Conservation (phyloP, 2,888 invertebrate genomes). For the Caenorhabditis doughertyi region DNA sequence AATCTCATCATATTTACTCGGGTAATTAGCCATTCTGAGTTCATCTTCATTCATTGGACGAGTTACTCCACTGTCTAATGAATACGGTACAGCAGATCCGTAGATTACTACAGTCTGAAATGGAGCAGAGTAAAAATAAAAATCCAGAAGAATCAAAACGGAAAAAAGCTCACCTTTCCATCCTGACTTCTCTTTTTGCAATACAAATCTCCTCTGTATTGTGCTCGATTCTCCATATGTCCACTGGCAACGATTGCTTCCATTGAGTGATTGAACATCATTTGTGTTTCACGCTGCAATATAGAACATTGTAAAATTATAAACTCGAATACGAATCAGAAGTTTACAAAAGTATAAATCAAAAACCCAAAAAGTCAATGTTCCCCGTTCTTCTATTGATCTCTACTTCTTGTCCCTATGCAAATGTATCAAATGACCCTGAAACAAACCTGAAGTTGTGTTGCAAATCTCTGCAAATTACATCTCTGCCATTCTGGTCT, state of each 20-base stretch:
- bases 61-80: constrained; percentile 25
- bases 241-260: constrained; percentile 59
- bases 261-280: constrained; percentile 57
- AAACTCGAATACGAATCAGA: not conserved
- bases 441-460: constrained; percentile 49
- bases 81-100: constrained; percentile 50
- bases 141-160: not conserved
- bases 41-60: constrained; percentile 58
- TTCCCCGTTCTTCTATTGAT: not conserved
- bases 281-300: constrained; percentile 42
- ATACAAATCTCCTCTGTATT: constrained; percentile 58
- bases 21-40: constrained; percentile 42
- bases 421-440: constrained; percentile 22
- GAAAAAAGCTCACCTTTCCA: constrained; percentile 40
- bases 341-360: not conserved
- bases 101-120: constrained; percentile 48
- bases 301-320: not conserved
- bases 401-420: constrained; percentile 4
- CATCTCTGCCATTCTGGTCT: constrained; percentile 54
- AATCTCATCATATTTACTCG: constrained; percentile 41
- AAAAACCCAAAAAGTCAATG: not conserved
- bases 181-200: constrained; percentile 48
- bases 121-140: not conserved
- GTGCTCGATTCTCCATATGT: constrained; percentile 44
- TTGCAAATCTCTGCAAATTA: constrained; percentile 58